Conservation (phyloP, 2,888 invertebrate species). For the Drosophila phalerata region DNA sequence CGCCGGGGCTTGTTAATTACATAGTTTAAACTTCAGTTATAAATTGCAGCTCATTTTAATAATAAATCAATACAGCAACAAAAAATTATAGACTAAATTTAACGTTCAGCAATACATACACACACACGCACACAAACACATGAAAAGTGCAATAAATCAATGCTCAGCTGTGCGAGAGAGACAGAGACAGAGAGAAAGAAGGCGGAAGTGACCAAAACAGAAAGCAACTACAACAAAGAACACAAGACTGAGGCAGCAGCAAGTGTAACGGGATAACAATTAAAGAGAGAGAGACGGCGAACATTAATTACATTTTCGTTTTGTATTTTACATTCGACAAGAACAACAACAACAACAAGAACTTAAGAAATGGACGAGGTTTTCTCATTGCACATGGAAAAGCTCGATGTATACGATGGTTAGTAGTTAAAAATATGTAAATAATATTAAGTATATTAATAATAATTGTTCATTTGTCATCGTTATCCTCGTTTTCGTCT, state of each 20-base stretch:
- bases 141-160: conserved; percentile 73
- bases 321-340: conserved; percentile 27
- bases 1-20: conserved; percentile 59
- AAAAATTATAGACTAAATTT: conserved; percentile 40
- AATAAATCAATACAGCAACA: conserved; percentile 6
- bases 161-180: conserved; percentile 33
- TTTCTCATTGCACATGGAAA: conserved; percentile 84
- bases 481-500: conserved; percentile 50
- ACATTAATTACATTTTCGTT: conserved; percentile 43
- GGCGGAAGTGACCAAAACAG: conserved; percentile 57
- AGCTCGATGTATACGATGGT: conserved; percentile 84
- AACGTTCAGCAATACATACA: conserved; percentile 32
- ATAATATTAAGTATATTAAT: conserved; percentile 69
- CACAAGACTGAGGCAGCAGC: conserved; percentile 47
- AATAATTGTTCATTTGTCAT: conserved; percentile 74
- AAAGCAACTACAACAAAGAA: conserved; percentile 47
- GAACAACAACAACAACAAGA: too few relatives aligned
- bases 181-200: conserved; percentile 35
- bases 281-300: not conserved
- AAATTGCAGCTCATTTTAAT: conserved; percentile 6
- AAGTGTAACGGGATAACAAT: conserved; percentile 37
- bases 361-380: conserved; percentile 84
- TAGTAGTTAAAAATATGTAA: conserved; percentile 73
- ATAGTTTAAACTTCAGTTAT: conserved; percentile 38
- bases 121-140: conserved; percentile 11